Evolutionary conservation across 2,888 invertebrate genomes (phyloP).

Genomic region (Apeira syringaria): DNA sequence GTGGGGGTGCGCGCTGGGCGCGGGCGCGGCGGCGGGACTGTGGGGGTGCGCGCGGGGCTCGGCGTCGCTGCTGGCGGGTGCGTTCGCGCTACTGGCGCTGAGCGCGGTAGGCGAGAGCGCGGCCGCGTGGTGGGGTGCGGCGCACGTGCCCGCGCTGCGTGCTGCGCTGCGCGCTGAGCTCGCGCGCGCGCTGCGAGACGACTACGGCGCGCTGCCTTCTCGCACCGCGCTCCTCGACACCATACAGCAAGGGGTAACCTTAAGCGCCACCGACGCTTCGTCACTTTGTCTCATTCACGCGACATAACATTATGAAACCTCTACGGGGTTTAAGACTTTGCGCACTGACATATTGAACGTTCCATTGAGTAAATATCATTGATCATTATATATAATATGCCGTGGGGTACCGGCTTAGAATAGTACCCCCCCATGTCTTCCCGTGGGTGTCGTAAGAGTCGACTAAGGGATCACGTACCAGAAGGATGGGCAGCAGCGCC

Average conservation of each 20-base stretch:
- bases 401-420: neutral
- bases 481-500: too few species aligned
- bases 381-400: too few species aligned
- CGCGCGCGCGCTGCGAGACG: constrained; percentile 51
- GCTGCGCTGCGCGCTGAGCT: constrained; percentile 51
- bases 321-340: too few species aligned
- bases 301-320: too few species aligned
- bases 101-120: constrained; percentile 65
- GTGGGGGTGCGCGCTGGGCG: constrained; percentile 59
- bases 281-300: too few species aligned
- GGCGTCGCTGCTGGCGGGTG: constrained; percentile 60
- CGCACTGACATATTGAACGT: too few species aligned
- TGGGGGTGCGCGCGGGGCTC: constrained; percentile 50
- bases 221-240: constrained; percentile 64
- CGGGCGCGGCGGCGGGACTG: constrained; percentile 57
- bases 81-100: constrained; percentile 64
- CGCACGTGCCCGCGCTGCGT: constrained; percentile 62
- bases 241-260: constrained; percentile 59
- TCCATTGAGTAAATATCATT: too few species aligned
- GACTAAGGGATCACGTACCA: neutral
- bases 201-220: constrained; percentile 59
- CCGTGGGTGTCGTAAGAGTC: too few species aligned
- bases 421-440: too few species aligned
- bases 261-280: too few species aligned
- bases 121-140: constrained; percentile 73